Evolutionary conservation across 2,888 invertebrate species (phyloP).

Genomic region (Synanthedon andrenaeformis): DNA sequence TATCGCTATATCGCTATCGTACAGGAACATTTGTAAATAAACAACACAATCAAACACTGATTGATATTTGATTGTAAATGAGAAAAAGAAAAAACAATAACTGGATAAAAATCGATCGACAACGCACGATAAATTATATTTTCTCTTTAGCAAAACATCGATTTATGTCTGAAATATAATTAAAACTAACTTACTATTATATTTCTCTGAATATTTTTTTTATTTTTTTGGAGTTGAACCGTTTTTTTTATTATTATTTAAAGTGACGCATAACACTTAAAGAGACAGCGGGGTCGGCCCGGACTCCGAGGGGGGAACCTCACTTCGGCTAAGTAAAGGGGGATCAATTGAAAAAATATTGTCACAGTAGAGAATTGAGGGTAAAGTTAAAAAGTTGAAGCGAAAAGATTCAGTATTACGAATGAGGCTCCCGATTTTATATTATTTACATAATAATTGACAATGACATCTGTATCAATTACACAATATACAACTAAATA

Average conservation of each 20-base stretch:
- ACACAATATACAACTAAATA: too few relatives aligned
- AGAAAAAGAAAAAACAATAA: too few relatives aligned
- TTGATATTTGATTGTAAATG: not conserved
- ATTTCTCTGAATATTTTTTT: slow-evolving; percentile 45
- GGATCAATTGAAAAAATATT: too few relatives aligned
- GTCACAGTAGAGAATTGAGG: too few relatives aligned
- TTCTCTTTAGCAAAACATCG: slow-evolving; percentile 59
- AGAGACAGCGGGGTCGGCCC: slow-evolving; percentile 30
- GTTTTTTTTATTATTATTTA: slow-evolving; percentile 12
- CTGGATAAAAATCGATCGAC: slow-evolving; percentile 11
- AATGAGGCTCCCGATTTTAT: not conserved
- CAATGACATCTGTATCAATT: slow-evolving; percentile 37
- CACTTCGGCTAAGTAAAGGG: not conserved
- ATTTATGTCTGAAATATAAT: slow-evolving; percentile 68
- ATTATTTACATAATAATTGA: slow-evolving; percentile 59
- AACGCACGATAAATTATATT: slow-evolving; percentile 59
- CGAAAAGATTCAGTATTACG: too few relatives aligned
- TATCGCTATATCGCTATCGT: not conserved
- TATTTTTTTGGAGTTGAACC: slow-evolving; percentile 37
- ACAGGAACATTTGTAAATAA: not conserved
- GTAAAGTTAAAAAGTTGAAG: too few relatives aligned
- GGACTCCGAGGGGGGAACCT: slow-evolving; percentile 16
- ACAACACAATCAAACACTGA: not conserved
- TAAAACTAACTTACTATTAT: slow-evolving; percentile 67
- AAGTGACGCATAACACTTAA: slow-evolving; percentile 18